A percentile compares a stretch with the other conserved stretches of the same genome.
These are phyloP conservation scores for Malurus cyaneus DNA, from an alignment of 2,113 vertebrate genomes.

Conservation along the genomic window DNA sequence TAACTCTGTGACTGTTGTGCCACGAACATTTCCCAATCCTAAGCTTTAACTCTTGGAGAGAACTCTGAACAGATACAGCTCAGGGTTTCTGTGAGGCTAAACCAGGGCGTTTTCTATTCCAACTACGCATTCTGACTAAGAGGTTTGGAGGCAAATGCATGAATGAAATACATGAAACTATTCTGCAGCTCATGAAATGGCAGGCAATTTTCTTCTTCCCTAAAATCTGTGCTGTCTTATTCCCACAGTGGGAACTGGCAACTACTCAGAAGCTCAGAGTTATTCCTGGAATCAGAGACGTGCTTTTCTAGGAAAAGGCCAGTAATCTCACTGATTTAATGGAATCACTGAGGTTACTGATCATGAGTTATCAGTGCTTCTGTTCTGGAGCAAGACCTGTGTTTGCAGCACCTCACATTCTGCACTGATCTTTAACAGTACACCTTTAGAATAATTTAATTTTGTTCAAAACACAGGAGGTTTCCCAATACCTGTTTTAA, in stretches of 20 bases:
- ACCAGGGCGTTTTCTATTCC: not conserved
- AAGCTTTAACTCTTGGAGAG: not conserved
- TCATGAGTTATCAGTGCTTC: rapidly evolving
- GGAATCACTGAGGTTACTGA: not conserved
- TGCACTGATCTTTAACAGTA: not conserved
- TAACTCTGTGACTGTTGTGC: not conserved
- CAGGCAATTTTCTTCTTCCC: not conserved
- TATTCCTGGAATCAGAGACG: not conserved
- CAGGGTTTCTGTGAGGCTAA: not conserved
- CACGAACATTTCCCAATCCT: not conserved
- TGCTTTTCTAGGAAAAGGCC: not conserved
- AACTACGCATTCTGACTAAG: not conserved
- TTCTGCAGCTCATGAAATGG: not conserved
- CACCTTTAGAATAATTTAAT: not conserved
- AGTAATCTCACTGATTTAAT: not conserved
- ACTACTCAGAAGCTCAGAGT: not conserved
- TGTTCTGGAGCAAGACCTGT: not conserved
- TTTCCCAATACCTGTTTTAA: not conserved
- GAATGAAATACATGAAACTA: not conserved
- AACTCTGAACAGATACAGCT: not conserved
- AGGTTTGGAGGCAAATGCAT: not conserved
- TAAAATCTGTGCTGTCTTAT: not conserved
- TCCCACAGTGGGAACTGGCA: not conserved
- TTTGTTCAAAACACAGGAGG: not conserved
- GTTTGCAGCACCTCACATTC: not conserved